phyloP scores from a whole-genome alignment of 2,113 vertebrate species.

The Zapus hudsonius region DNA sequence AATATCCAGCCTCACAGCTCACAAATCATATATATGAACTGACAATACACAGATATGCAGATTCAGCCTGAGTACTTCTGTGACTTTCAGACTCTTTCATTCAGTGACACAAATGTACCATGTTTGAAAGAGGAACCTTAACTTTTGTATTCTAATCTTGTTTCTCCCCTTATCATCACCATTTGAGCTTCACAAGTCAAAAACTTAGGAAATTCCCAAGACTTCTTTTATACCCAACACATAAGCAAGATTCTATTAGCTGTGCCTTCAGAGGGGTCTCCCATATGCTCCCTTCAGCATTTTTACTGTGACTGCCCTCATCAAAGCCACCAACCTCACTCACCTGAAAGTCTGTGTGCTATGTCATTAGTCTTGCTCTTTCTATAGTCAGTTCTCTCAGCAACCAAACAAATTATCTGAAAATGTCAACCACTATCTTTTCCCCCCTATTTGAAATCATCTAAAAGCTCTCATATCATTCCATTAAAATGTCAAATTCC shows the following conservation, averaged over 20 bases:
- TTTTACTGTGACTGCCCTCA: background rate
- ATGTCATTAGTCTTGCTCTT: background rate
- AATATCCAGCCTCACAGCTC: background rate
- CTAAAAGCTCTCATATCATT: background rate
- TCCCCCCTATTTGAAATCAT: background rate
- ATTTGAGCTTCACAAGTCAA: background rate
- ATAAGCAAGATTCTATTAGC: background rate
- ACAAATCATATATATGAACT: rapidly evolving
- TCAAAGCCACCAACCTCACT: background rate
- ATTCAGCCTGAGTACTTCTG: background rate
- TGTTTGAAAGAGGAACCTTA: background rate
- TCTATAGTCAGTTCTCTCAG: background rate
- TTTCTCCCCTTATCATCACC: background rate
- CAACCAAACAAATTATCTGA: background rate
- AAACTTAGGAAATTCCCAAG: background rate
- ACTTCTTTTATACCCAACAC: background rate
- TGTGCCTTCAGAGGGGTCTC: background rate
- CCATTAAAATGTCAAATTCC: background rate
- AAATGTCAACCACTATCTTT: background rate
- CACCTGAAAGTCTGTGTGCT: background rate
- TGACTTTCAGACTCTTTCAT: background rate
- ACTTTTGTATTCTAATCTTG: background rate
- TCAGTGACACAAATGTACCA: background rate
- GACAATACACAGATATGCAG: too few relatives aligned
- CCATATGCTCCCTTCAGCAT: background rate